These are phyloP conservation scores for Acanthosoma haemorrhoidale DNA, from an alignment of 2,888 invertebrate species.

Conservation along the genomic window DNA sequence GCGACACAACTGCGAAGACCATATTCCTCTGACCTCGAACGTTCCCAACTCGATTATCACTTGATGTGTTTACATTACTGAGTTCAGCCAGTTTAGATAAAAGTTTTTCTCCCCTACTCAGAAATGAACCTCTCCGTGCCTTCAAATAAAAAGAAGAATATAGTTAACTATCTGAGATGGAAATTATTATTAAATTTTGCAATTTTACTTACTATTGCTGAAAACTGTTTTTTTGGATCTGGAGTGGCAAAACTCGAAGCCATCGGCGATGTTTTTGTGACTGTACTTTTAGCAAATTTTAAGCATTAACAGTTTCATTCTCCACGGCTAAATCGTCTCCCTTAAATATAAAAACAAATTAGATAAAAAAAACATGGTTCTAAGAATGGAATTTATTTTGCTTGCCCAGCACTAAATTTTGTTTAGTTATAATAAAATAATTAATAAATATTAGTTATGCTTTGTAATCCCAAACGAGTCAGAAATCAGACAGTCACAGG, in stretches of 20 bases:
- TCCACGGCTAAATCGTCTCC: neutral
- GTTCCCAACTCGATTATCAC: conserved; percentile 48
- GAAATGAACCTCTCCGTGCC: conserved; percentile 63
- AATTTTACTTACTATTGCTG: conserved; percentile 12
- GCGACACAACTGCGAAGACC: conserved; percentile 64
- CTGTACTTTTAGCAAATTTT: neutral
- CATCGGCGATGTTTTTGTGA: neutral
- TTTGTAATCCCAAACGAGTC: too few relatives aligned
- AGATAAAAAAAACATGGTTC: neutral
- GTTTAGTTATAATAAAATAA: too few relatives aligned
- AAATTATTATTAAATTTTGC: neutral
- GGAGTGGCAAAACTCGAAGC: neutral
- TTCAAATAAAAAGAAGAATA: conserved; percentile 43
- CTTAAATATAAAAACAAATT: neutral
- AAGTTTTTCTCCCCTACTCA: conserved; percentile 65
- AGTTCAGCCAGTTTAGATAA: conserved; percentile 68
- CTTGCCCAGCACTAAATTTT: too few relatives aligned
- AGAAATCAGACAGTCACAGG: too few relatives aligned
- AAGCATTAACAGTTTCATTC: neutral
- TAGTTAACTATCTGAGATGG: conserved; percentile 2
- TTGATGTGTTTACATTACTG: conserved; percentile 42
- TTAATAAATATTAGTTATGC: too few relatives aligned
- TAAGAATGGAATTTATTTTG: neutral
- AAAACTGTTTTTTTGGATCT: conserved; percentile 11
- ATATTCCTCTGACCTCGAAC: conserved; percentile 59